Percentiles rank a stretch among this genome's conserved stretches.
Conservation (phyloP, 2,113 vertebrate genomes). For the Etia nguti region DNA sequence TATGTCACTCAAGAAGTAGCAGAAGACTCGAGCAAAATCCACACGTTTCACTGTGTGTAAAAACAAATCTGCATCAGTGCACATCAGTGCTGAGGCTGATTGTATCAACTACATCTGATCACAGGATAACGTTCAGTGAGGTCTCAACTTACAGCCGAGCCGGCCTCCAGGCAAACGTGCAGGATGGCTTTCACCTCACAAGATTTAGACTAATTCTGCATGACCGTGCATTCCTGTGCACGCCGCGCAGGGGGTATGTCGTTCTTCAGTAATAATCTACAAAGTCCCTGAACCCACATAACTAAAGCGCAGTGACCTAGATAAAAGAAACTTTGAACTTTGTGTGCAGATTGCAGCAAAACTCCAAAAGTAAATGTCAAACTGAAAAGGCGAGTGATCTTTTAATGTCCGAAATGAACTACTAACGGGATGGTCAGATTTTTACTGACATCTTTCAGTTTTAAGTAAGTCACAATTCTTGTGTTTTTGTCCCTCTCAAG, state of each 20-base stretch:
- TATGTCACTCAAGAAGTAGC: neutral
- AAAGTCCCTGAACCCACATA: neutral
- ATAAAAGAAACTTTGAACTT: slow-evolving; percentile 17
- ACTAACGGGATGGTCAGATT: neutral
- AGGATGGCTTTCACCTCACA: neutral
- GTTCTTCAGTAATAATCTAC: slow-evolving; percentile 31
- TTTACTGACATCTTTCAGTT: neutral
- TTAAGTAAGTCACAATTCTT: neutral
- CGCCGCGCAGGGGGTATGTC: neutral
- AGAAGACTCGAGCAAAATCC: slow-evolving; percentile 7
- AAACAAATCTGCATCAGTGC: neutral
- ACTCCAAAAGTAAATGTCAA: neutral
- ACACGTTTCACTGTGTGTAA: neutral
- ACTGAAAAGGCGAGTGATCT: neutral
- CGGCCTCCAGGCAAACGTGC: neutral
- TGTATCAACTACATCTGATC: neutral
- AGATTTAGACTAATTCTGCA: neutral
- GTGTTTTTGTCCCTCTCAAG: neutral
- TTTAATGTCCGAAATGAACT: neutral
- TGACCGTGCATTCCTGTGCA: slow-evolving; percentile 25
- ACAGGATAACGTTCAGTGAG: neutral
- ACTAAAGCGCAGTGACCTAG: slow-evolving; percentile 35
- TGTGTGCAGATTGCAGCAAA: neutral
- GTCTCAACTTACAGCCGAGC: neutral
- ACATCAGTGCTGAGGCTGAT: neutral